Evolutionary conservation across 2,113 vertebrate genomes (phyloP).

Genomic region (Chrysemys picta): DNA sequence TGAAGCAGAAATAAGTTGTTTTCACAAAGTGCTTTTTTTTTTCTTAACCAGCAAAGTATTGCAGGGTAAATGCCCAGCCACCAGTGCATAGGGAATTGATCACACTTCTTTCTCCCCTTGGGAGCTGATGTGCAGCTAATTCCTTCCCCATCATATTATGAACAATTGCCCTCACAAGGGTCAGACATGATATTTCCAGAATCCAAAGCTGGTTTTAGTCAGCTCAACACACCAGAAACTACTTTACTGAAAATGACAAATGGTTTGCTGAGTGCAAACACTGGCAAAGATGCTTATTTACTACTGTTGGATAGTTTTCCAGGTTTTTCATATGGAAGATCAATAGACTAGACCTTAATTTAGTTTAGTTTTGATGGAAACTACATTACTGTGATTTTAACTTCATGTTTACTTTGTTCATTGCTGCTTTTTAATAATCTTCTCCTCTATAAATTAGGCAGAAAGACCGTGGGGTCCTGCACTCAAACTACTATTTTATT

Average conservation of each 20-base stretch:
- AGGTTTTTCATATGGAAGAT: neutral
- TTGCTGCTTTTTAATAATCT: neutral
- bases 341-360: neutral
- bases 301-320: neutral
- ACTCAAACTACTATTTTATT: neutral
- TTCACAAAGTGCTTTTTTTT: no score
- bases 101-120: neutral
- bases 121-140: neutral
- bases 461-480: neutral
- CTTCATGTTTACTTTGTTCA: neutral
- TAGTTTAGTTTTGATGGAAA: neutral
- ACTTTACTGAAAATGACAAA: neutral
- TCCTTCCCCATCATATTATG: no score
- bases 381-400: neutral
- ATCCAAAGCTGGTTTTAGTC: neutral
- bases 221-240: neutral
- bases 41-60: no score
- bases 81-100: no score
- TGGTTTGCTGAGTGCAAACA: neutral
- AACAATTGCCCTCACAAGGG: neutral
- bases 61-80: no score
- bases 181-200: neutral
- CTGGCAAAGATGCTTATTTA: neutral
- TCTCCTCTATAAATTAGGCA: neutral
- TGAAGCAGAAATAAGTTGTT: no score